Conservation (phyloP, 1,140 invertebrate species). For the Drosophila sechellia region DNA sequence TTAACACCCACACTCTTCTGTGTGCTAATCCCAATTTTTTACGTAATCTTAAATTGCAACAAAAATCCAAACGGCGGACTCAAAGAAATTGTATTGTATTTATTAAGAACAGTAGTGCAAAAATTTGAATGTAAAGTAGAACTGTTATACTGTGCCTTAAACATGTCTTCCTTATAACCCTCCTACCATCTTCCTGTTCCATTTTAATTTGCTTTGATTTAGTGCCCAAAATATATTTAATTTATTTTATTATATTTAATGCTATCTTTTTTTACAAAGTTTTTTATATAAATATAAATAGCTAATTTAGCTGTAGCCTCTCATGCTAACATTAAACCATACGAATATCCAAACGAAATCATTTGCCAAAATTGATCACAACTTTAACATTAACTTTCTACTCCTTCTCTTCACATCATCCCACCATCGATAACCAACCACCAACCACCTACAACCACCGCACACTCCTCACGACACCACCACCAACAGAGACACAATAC, state of each 20-base stretch:
- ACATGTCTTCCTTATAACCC: slow-evolving; percentile 29
- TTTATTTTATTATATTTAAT: slow-evolving; percentile 19
- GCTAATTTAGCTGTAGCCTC: slow-evolving; percentile 44
- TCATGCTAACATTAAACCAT: slow-evolving; percentile 53
- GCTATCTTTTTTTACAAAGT: slow-evolving; percentile 5
- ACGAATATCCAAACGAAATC: slow-evolving; percentile 24
- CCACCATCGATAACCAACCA: slow-evolving; percentile 35
- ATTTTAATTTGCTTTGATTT: slow-evolving; percentile 33
- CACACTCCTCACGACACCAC: slow-evolving; percentile 46
- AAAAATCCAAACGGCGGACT: slow-evolving; percentile 17
- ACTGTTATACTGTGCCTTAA: slow-evolving; percentile 36
- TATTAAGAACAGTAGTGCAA: not conserved
- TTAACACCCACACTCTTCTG: slow-evolving; percentile 8
- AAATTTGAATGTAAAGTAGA: slow-evolving; percentile 17
- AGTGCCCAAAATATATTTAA: slow-evolving; percentile 41
- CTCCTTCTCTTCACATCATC: slow-evolving; percentile 73
- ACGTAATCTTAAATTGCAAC: not conserved
- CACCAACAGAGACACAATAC: slow-evolving; percentile 81
- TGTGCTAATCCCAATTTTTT: slow-evolving; percentile 26
- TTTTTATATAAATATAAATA: slow-evolving; percentile 21
- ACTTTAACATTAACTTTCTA: slow-evolving; percentile 79
- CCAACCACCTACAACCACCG: slow-evolving; percentile 29
- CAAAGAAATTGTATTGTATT: slow-evolving; percentile 51
- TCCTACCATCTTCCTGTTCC: slow-evolving; percentile 17
- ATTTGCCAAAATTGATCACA: slow-evolving; percentile 61